Base-by-base conservation (phyloP, 2,797 vertebrate species). In the Moxostoma hubbsi region DNA sequence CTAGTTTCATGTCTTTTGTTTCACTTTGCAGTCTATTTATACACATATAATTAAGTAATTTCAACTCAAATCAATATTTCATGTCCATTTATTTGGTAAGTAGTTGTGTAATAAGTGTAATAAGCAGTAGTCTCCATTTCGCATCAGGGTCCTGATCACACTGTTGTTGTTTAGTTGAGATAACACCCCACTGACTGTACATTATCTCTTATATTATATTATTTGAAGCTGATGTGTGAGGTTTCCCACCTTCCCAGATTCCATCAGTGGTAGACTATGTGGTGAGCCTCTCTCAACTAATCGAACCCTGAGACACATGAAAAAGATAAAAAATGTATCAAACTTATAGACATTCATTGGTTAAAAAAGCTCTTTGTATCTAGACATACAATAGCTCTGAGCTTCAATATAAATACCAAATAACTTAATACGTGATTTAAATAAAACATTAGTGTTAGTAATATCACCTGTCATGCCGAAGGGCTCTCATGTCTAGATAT, bases 251-350 rank as follows among this genome's bases (percentile, higher is more conserved):
- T 99, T 99, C 67, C 97, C 97, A 83, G 97, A 99, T 83, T 99
- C 97, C 95, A 96, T 98, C 83, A 99, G 88, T 0, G 97, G 96
- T 72, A 99, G 90, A 83, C 97, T 97, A 88, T 99, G 97, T 0
- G 97, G 97, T 11, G 97, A 98, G 15, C 97, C 97, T 87, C 96
- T 95, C 90, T 99, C 97, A 9, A 99, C 97, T 78, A 99, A 91
- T n/a, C 97, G 96, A 10, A 99, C 97, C 88, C 97, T 99, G 47
- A 82, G 13, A 61, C 69, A 59, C n/a, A 16, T 18, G 6, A 74
- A 73, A 10, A 16, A 64, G 51, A 77, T 66, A 75, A 59, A 68
- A 49, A 15, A 46, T 5, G 9, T 12, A 70, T 5, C 10, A 46
- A 46, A 71, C 9, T 12, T 5, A 45, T 43, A 10, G 50, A 2